A percentile compares a stretch with the other conserved stretches of the same genome.
Evolutionary conservation across 2,888 invertebrate species (phyloP).

Genomic region (Pollenia labialis): DNA sequence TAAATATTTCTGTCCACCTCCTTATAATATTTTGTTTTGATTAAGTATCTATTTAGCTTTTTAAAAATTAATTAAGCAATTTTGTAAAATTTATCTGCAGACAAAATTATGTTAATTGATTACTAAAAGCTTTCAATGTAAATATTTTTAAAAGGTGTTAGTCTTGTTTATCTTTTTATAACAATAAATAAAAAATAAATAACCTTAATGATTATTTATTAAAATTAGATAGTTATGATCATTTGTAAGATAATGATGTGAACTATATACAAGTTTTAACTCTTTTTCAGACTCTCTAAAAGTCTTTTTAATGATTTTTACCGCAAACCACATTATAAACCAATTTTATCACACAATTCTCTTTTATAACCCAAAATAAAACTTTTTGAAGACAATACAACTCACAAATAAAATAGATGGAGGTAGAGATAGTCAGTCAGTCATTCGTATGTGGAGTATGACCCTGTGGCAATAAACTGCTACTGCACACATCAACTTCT

Average conservation of each 20-base stretch:
- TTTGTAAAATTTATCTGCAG: conserved; percentile 38
- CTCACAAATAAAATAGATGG: conserved; percentile 17
- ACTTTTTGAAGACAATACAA: conserved; percentile 3
- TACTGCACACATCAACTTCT: conserved; percentile 48
- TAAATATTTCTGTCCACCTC: too few relatives aligned
- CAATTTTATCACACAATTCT: conserved; percentile 4
- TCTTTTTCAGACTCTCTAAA: conserved; percentile 22
- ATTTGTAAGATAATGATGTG: conserved; percentile 23
- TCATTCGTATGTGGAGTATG: conserved; percentile 56
- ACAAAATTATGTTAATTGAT: conserved; percentile 21
- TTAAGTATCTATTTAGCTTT: too few relatives aligned
- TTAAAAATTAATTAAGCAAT: conserved; percentile 31
- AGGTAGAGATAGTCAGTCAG: neutral
- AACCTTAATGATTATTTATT: conserved; percentile 39
- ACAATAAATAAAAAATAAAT: neutral
- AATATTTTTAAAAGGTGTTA: conserved; percentile 16
- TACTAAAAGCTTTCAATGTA: neutral
- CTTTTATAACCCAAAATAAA: conserved; percentile 16
- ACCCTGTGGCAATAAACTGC: conserved; percentile 71
- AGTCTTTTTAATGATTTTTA: conserved; percentile 64
- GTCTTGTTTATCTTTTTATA: neutral
- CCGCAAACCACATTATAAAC: conserved; percentile 63
- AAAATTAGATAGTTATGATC: conserved; percentile 12
- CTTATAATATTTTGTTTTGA: too few relatives aligned
- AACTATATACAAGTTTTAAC: conserved; percentile 19